Evolutionary conservation across 2,113 vertebrate species (phyloP).

Genomic region (Euleptes europaea): DNA sequence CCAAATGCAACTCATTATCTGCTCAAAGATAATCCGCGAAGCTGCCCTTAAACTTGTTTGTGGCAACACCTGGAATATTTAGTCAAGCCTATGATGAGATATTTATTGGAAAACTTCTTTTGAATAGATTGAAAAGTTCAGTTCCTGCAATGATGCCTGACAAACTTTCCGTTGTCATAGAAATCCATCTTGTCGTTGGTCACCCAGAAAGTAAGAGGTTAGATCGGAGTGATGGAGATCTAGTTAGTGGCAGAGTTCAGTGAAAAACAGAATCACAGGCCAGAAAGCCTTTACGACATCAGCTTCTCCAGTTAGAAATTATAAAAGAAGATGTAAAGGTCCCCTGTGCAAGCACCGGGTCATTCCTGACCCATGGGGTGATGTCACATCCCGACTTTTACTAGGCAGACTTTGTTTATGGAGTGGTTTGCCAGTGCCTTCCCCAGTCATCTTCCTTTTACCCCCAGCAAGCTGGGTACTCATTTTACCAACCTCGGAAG

Average conservation of each 20-base stretch:
- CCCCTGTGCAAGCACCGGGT: too few relatives aligned
- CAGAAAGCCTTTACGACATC: not conserved
- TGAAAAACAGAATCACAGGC: not conserved
- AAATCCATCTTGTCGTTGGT: not conserved
- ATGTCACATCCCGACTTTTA: too few relatives aligned
- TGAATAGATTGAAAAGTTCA: not conserved
- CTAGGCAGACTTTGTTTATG: too few relatives aligned
- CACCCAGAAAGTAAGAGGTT: not conserved
- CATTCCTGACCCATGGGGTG: too few relatives aligned
- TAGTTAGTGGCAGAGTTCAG: not conserved
- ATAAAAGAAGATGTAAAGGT: not conserved
- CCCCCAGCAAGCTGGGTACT: too few relatives aligned
- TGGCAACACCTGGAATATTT: constrained; percentile 9
- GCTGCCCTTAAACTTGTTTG: not conserved
- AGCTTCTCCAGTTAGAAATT: constrained; percentile 8
- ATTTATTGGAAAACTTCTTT: not conserved
- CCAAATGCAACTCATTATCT: not conserved
- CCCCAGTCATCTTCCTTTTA: too few relatives aligned
- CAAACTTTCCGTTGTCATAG: not conserved
- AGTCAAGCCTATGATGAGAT: constrained; percentile 14
- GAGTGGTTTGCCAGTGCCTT: too few relatives aligned
- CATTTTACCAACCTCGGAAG: too few relatives aligned
- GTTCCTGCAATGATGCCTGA: not conserved
- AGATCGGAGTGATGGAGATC: not conserved
- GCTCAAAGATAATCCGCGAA: constrained; percentile 15